Conservation (phyloP, 2,113 vertebrate species). For the Sakesphorus luctuosus region DNA sequence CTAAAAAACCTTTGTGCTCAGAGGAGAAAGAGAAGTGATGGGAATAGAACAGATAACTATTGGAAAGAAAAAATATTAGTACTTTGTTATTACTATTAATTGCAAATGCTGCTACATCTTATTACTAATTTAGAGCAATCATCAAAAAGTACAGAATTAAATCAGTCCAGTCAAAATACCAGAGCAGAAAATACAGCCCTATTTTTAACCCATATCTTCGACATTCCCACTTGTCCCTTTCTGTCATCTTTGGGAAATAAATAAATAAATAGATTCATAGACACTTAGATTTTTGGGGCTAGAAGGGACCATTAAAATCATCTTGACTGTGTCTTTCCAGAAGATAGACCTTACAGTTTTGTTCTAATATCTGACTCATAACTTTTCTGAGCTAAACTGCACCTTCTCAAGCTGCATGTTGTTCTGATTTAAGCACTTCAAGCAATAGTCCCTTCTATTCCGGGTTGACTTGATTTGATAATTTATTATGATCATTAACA, state of each 20-base stretch:
- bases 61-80: background rate
- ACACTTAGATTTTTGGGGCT: background rate
- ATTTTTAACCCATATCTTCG: background rate
- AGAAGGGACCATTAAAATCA: background rate
- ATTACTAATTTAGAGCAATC: background rate
- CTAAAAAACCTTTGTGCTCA: background rate
- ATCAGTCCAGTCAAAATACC: background rate
- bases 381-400: background rate
- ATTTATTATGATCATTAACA: background rate
- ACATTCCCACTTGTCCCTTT: background rate
- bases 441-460: background rate
- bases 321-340: background rate
- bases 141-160: background rate
- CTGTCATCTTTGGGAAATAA: background rate
- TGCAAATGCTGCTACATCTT: background rate
- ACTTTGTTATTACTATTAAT: background rate
- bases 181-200: background rate
- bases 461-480: background rate
- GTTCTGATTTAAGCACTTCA: background rate
- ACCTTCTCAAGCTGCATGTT: background rate
- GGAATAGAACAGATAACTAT: background rate
- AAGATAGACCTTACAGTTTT: background rate
- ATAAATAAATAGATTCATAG: background rate
- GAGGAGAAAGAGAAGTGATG: background rate
- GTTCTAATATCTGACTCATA: background rate